These are phyloP conservation scores for Tenualosa thibaudeaui DNA, from an alignment of 2,797 vertebrate genomes.

Conservation along the genomic window DNA sequence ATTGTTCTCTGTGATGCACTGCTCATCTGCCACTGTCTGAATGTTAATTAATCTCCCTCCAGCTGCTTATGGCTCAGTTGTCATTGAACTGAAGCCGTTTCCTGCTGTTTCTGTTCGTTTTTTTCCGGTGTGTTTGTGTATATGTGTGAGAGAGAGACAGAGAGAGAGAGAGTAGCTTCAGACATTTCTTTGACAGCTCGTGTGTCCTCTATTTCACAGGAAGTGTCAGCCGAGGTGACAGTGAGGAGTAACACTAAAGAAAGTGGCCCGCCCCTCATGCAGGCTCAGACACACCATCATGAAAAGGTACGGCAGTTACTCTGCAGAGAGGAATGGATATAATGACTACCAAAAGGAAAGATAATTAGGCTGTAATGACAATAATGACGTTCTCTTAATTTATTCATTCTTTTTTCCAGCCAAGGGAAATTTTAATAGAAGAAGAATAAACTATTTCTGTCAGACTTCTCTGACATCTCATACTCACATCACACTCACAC, in stretches of 20 bases:
- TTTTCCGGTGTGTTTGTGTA: constrained; percentile 12
- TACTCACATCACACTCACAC: neutral
- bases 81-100: constrained; percentile 34
- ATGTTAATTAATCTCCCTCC: constrained; percentile 47
- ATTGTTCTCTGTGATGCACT: constrained; percentile 46
- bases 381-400: constrained; percentile 33
- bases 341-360: constrained; percentile 38
- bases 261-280: constrained; percentile 68
- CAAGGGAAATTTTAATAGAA: neutral
- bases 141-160: constrained; percentile 22
- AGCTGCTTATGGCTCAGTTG: constrained; percentile 42
- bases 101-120: constrained; percentile 18
- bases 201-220: constrained; percentile 68
- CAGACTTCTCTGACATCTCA: neutral
- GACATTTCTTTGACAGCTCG: constrained; percentile 47
- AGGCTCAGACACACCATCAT: constrained; percentile 72
- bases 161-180: constrained; percentile 31
- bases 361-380: constrained; percentile 38
- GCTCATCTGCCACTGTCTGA: constrained; percentile 50
- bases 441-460: neutral
- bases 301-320: constrained; percentile 73
- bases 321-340: constrained; percentile 25
- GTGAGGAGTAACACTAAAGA: constrained; percentile 70
- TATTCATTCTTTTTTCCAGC: neutral
- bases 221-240: constrained; percentile 72